Conservation (phyloP, 2,797 vertebrate species). For the Smutsia gigantea region DNA sequence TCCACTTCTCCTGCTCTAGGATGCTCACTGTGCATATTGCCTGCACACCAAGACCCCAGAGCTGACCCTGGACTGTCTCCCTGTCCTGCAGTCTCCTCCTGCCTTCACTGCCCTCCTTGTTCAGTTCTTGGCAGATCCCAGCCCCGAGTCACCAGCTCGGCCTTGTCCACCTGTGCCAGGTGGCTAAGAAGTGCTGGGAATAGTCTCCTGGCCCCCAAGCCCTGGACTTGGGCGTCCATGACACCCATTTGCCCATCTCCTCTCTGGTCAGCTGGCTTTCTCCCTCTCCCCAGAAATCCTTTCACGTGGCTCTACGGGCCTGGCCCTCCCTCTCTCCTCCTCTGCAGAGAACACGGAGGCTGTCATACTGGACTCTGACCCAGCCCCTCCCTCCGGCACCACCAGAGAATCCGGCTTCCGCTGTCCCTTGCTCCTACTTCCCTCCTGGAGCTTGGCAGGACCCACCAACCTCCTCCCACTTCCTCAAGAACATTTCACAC, state of each 20-base stretch:
- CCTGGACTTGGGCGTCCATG: neutral
- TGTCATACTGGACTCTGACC: neutral
- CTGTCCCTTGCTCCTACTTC: neutral
- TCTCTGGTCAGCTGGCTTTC: neutral
- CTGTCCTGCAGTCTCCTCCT: neutral
- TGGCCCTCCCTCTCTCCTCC: neutral
- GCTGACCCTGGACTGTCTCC: neutral
- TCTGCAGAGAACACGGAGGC: neutral
- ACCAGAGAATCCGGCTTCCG: neutral
- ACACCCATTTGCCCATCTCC: fast-evolving
- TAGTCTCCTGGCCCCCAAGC: neutral
- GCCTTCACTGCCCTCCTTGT: neutral
- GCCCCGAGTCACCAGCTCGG: neutral
- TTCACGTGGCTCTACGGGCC: neutral
- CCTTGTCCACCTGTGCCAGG: neutral
- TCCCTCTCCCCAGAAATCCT: neutral
- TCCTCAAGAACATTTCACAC: neutral
- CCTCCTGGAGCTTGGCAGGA: neutral
- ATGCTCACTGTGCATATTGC: neutral
- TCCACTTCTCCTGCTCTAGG: neutral
- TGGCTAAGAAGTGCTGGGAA: neutral
- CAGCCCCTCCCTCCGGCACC: neutral
- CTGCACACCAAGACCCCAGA: neutral
- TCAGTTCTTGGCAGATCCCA: neutral
- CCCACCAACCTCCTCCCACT: neutral